A percentile compares a stretch with the other conserved stretches of the same genome.
Evolutionary conservation across 92 coral and sea anemone species (phyloP).

Genomic region (Pocillopora meandrina): DNA sequence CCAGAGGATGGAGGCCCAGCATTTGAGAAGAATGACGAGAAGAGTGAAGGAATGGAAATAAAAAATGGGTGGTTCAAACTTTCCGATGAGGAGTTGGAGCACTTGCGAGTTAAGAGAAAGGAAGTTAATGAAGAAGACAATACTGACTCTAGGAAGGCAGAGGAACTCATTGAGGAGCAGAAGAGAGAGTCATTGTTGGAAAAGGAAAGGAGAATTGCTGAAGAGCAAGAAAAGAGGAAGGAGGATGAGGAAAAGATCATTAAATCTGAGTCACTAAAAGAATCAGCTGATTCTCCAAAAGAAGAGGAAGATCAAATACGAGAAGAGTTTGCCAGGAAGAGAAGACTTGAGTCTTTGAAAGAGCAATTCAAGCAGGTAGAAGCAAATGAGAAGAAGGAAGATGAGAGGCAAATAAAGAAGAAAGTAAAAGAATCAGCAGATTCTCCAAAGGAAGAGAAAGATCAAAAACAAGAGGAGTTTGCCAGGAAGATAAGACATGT

Average conservation of each 20-base stretch:
- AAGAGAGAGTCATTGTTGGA: neutral
- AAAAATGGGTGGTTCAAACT: neutral
- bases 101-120: constrained; percentile 36
- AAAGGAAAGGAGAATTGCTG: neutral
- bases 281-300: no score
- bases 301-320: neutral
- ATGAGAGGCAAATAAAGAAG: constrained; percentile 4
- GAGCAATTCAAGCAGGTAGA: constrained; percentile 1
- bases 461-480: neutral
- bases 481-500: neutral
- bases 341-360: constrained; percentile 13
- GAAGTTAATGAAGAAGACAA: neutral
- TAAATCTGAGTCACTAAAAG: neutral
- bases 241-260: neutral
- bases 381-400: neutral
- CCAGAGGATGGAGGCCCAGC: neutral
- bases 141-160: neutral
- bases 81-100: constrained; percentile 37
- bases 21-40: neutral
- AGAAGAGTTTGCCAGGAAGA: neutral
- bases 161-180: neutral
- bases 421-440: neutral
- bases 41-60: neutral
- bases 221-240: neutral
- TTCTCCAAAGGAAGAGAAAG: neutral